Base-by-base conservation (phyloP, 2,888 invertebrate species). In the Orthonevra nobilis region DNA sequence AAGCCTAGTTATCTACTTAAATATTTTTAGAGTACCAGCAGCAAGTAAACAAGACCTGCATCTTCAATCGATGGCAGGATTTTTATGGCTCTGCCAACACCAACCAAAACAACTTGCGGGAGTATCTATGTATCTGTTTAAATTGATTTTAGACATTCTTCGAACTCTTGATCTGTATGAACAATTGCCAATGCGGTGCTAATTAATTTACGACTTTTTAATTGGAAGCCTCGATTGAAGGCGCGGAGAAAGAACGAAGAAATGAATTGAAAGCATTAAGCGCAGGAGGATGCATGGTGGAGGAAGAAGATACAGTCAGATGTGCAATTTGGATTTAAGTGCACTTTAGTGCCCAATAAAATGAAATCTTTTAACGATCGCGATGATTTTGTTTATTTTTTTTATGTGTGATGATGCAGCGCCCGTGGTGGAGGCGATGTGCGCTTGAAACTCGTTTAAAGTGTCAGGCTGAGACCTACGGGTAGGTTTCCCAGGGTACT, bases 161-260 rank as follows among this genome's bases (percentile, higher is more conserved):
- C n/a, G 23, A 74, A 56, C 61, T 46, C 61, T 56, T 58, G 56
- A n/a, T n/a, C n/a, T 28, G 46, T 14, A 46, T 9, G 20, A 38
- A 46, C 72, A 66, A 66, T 79, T 70, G 72, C 64, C 66, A 68
- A 79, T 70, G 61, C 46, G 66, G 56, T 42, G 56, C 66, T 81
- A 83, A 82, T 82, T 74, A 82, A 82, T 82, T 83, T 83, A 82
- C 75, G 82, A 56, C 69, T 42, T 82, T 82, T 83, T 82, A 83
- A 83, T 82, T 82, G 81, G n/a, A 48, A 74, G 48, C 36, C 14
- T 64, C 48, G 40, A 44, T 48, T 23, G 15, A 23, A 15, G 58
- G 6, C 23, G 17, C 12, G 6, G 5, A 7, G 10, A 19, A 19
- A 14, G 36, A 17, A 19, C 2, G 14, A 12, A 14, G 10, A 19